Evolutionary conservation across 2,113 vertebrate genomes (phyloP), one percentile per base, ranked within the genome.

Genomic region (Caretta caretta): DNA sequence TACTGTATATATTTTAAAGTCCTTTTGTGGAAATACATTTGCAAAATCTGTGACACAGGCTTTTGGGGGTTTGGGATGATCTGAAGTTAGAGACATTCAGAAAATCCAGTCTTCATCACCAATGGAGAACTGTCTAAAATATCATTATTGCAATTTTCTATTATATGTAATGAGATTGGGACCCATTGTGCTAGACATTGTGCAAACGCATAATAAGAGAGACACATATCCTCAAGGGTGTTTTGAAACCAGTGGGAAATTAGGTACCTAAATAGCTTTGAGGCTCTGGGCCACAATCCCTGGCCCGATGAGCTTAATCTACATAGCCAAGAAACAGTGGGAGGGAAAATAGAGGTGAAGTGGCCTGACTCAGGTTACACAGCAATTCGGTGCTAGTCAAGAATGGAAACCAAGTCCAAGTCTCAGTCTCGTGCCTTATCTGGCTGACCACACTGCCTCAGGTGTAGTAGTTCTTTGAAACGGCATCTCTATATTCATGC

Each of bases 31-130:
- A 46, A 93, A 56, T 9, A 79, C 79, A 38, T 85, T 92, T 75
- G 94, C 84, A 57, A 95, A 85, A 75, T 49, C 27, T 0, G 13
- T 56, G 78, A 78, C 57, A 83, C n/a, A 46, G 88, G 53, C 49
- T 75, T 86, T 83, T 46, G 46, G 86, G 57, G 93, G 90, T 69
- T 1, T 84, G 81, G 72, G 49, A 90, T 83, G 81, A 91, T 72
- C 49, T 86, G 69, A 85, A 94, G 90, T 59, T 22, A 19, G 81
- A 95, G 51, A 29, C 81, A 27, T 76, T 89, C n/a, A 46, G 20
- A 20, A 27, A 92, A 87, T 53, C 94, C 53, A 57, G 51, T 89
- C 62, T 56, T 82, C 62, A 62, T 54, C 13, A 56, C 19, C 82
- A 13, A 46, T 50, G 35, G 5, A 88, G 86, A 94, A 93, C 69